Evolutionary conservation across 2,113 vertebrate genomes (phyloP), one percentile per base, ranked within the genome.

Genomic region (Cephalopterus ornatus): DNA sequence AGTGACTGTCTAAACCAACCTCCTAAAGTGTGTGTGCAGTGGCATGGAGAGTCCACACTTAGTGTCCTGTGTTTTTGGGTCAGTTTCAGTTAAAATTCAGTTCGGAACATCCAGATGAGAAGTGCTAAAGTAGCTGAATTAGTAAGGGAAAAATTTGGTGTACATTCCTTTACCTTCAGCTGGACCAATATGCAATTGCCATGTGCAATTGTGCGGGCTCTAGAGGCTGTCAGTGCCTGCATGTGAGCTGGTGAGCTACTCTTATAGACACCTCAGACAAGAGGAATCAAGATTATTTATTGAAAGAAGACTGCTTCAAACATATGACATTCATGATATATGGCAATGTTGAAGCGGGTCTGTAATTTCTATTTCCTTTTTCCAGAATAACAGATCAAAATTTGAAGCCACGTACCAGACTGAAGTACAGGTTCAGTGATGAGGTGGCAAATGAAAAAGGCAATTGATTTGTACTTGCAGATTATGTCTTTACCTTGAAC

Each of bases 401-500:
- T 62, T 52, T 67, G 35, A 84, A 89, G 59, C 21, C 44, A 55
- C 8, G 14, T 46, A 35, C 82, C 77, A 67, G 26, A 86, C 72
- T 39, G 32, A 66, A 84, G 19, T 76, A 7, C 44, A 66, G 86
- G 47, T 30, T 84, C 13, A 8, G 18, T 63, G 71, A 49, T 37
- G 47, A 71, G 66, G 37, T 56, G 66, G 55, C 21, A 93, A 88
- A 68, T n/a, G 33, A 72, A 79, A 89, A 85, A 93, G n/a, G n/a
- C 4, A 21, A 75, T 68, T 80, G 73, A 82, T 96, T 50, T 82
- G 55, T 49, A 79, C 71, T 91, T 84, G 58, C n/a, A 95, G 61
- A 95, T 80, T 73, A 82, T 76, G 42, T 78, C 80, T 84, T 96
- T 93, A 83, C 39, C 62, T 92, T 95, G 47, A 94, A 76, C 73